These are phyloP conservation scores for Oplegnathus fasciatus DNA, from an alignment of 2,113 vertebrate genomes.

Conservation along the genomic window DNA sequence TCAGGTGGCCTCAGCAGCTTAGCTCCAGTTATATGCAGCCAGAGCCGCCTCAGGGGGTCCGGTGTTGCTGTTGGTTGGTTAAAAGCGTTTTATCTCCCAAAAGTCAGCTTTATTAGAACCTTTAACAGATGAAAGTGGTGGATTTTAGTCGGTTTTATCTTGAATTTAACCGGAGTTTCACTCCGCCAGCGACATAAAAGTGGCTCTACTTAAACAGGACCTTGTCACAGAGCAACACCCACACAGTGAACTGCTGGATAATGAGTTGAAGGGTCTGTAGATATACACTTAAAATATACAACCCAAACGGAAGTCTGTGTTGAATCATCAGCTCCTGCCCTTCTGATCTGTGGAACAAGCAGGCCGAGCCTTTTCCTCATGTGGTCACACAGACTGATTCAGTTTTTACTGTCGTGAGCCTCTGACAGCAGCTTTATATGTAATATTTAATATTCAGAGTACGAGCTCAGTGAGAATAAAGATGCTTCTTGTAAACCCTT, in stretches of 20 bases:
- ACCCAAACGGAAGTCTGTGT: slow-evolving; percentile 8
- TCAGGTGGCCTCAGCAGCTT: slow-evolving; percentile 39
- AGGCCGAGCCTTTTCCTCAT: slow-evolving; percentile 25
- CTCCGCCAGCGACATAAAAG: not conserved
- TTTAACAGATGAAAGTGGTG: not conserved
- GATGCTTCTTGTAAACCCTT: not conserved
- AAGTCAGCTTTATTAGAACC: slow-evolving; percentile 2
- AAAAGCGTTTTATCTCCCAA: slow-evolving; percentile 16
- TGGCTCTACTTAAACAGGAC: slow-evolving; percentile 13
- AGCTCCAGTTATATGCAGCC: slow-evolving; percentile 11
- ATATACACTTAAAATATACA: not conserved
- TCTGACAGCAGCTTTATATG: not conserved
- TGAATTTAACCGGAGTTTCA: not conserved
- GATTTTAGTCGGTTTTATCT: slow-evolving; percentile 19
- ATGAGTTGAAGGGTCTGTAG: slow-evolving; percentile 33
- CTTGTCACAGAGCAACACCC: slow-evolving; percentile 37
- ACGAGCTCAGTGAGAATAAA: not conserved
- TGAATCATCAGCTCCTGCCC: slow-evolving; percentile 9
- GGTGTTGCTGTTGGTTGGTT: not conserved
- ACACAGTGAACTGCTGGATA: slow-evolving; percentile 31
- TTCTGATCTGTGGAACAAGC: slow-evolving; percentile 5
- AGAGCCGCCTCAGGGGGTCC: not conserved
- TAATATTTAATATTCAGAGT: not conserved
- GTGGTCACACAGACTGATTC: not conserved
- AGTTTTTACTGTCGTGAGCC: not conserved